These are phyloP conservation scores for Acanthoscelides obtectus DNA, from an alignment of 2,888 invertebrate species.

Conservation along the genomic window DNA sequence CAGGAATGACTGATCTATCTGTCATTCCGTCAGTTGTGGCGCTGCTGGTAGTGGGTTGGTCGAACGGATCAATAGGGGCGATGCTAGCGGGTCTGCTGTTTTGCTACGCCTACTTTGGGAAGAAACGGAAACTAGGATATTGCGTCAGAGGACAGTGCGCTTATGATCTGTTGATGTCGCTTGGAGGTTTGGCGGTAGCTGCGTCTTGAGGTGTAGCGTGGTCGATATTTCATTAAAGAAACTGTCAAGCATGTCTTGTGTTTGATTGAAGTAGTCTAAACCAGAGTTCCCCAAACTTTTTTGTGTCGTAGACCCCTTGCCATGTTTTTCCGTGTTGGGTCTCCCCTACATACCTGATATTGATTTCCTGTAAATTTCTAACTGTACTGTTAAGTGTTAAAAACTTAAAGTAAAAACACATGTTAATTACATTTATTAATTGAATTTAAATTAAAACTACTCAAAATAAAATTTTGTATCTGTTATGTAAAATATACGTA, in stretches of 20 bases:
- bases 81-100: neutral
- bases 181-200: neutral
- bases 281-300: no score
- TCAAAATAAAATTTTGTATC: no score
- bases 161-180: neutral
- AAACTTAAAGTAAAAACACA: no score
- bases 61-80: neutral
- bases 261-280: no score
- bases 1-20: constrained; percentile 28
- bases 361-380: no score
- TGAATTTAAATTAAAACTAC: no score
- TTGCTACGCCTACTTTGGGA: neutral
- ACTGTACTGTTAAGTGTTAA: no score
- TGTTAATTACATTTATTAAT: no score
- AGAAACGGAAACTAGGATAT: neutral
- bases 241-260: neutral
- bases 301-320: no score
- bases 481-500: no score
- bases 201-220: neutral
- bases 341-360: no score
- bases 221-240: neutral
- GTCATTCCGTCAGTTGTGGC: constrained; percentile 1
- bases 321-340: no score
- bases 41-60: neutral
- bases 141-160: neutral